A percentile compares a stretch with the other conserved stretches of the same genome.
phyloP scores from a whole-genome alignment of 2,888 invertebrate genomes.

The Pedicia rivosa region DNA sequence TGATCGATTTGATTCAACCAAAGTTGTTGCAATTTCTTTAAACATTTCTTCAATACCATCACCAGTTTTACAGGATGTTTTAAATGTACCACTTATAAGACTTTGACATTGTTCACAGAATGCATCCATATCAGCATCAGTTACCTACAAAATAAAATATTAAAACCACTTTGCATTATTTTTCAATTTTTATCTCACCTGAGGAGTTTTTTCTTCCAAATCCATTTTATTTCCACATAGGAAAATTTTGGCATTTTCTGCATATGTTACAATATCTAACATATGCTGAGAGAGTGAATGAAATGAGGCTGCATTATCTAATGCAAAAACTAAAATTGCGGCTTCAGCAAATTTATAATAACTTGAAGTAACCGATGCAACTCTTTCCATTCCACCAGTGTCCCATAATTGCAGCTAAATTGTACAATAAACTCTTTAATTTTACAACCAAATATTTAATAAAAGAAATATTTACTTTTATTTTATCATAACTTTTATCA shows the following conservation, averaged over 20 bases:
- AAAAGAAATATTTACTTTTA: slow-evolving; percentile 44
- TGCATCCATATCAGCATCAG: slow-evolving; percentile 73
- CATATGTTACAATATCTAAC: slow-evolving; percentile 83
- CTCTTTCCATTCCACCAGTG: slow-evolving; percentile 92
- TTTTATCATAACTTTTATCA: slow-evolving; percentile 59
- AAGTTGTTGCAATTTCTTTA: slow-evolving; percentile 64
- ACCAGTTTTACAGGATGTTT: slow-evolving; percentile 78
- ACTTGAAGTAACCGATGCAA: slow-evolving; percentile 86
- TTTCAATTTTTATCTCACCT: slow-evolving; percentile 22
- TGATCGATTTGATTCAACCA: slow-evolving; percentile 68
- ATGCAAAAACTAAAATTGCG: slow-evolving; percentile 78
- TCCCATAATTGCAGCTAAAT: slow-evolving; percentile 84
- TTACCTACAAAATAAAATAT: slow-evolving; percentile 34
- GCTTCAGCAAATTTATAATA: slow-evolving; percentile 95
- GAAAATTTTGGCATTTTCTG: slow-evolving; percentile 90
- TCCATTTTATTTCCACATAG: slow-evolving; percentile 87
- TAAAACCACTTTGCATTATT: not conserved
- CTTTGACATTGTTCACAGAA: slow-evolving; percentile 90
- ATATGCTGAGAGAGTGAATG: slow-evolving; percentile 83
- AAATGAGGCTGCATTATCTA: slow-evolving; percentile 84
- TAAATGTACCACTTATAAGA: slow-evolving; percentile 72
- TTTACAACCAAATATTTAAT: slow-evolving; percentile 4
- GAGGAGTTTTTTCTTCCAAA: slow-evolving; percentile 51
- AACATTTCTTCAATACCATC: slow-evolving; percentile 86
- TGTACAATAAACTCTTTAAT: not conserved